These are phyloP conservation scores for Lysandra bellargus DNA, from an alignment of 2,888 invertebrate genomes.

Conservation along the genomic window DNA sequence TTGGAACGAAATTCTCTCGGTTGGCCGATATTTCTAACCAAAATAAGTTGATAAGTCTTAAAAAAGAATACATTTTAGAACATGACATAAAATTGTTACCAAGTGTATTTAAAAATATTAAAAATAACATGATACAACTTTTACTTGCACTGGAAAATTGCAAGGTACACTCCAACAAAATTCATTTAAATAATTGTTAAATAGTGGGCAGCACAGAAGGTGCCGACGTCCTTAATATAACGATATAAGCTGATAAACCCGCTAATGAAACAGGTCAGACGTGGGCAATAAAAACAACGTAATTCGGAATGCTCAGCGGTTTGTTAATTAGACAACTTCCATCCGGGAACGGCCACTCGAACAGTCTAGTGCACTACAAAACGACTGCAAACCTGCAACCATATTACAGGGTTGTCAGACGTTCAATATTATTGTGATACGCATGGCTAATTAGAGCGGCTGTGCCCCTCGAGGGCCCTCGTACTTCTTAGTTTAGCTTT, in stretches of 20 bases:
- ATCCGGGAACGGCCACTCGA: conserved; percentile 53
- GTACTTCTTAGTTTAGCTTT: conserved; percentile 18
- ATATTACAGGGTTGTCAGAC: conserved; percentile 40
- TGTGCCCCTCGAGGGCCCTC: neutral
- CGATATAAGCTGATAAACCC: neutral
- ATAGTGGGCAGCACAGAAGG: neutral
- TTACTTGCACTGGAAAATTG: neutral
- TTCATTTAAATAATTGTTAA: neutral
- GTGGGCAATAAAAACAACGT: conserved; percentile 35
- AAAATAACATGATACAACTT: neutral
- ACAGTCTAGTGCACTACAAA: conserved; percentile 49
- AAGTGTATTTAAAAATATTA: neutral
- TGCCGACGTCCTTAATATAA: conserved; percentile 2
- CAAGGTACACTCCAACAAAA: neutral
- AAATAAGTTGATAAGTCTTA: neutral
- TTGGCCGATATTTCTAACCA: neutral
- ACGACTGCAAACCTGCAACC: conserved; percentile 39
- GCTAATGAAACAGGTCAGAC: conserved; percentile 33
- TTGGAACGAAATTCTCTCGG: neutral
- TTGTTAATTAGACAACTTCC: conserved; percentile 70
- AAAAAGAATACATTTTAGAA: too few species aligned
- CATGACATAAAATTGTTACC: neutral
- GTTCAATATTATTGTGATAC: conserved; percentile 25
- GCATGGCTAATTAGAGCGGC: neutral
- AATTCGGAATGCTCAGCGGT: conserved; percentile 51